Conservation (phyloP, 1,140 invertebrate species). For the Drosophila setifemur region DNA sequence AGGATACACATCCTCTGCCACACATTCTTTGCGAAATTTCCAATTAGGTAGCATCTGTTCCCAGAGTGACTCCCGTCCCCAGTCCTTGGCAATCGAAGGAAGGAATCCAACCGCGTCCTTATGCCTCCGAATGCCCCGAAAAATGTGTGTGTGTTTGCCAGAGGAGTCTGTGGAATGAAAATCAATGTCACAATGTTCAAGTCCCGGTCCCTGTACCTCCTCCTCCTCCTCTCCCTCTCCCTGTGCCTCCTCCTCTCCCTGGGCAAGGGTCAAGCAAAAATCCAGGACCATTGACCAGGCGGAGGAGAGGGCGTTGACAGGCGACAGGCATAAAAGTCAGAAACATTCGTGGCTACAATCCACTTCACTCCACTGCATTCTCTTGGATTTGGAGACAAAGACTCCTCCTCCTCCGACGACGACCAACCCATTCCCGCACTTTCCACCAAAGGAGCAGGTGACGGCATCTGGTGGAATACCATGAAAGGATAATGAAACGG, state of each 20-base stretch:
- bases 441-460: too few relatives aligned
- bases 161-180: constrained; percentile 48
- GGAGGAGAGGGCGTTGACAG: constrained; percentile 2
- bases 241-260: not conserved
- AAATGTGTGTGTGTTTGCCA: constrained; percentile 27
- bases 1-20: too few relatives aligned
- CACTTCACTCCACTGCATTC: constrained; percentile 2
- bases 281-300: not conserved
- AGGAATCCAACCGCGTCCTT: constrained; percentile 33
- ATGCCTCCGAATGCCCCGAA: not conserved
- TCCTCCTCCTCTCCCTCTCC: not conserved
- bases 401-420: not conserved
- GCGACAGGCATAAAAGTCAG: constrained; percentile 46
- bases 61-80: constrained; percentile 45
- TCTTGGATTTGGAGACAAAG: too few relatives aligned
- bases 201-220: not conserved
- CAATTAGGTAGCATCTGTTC: constrained; percentile 74
- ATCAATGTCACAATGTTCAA: constrained; percentile 62
- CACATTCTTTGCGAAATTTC: constrained; percentile 67
- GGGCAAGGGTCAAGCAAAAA: constrained; percentile 24
- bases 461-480: too few relatives aligned
- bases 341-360: constrained; percentile 23
- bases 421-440: not conserved
- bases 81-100: constrained; percentile 58
- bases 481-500: too few relatives aligned